Evolutionary conservation across 2,888 invertebrate species (phyloP).

Genomic region (Heliconius ethilla): DNA sequence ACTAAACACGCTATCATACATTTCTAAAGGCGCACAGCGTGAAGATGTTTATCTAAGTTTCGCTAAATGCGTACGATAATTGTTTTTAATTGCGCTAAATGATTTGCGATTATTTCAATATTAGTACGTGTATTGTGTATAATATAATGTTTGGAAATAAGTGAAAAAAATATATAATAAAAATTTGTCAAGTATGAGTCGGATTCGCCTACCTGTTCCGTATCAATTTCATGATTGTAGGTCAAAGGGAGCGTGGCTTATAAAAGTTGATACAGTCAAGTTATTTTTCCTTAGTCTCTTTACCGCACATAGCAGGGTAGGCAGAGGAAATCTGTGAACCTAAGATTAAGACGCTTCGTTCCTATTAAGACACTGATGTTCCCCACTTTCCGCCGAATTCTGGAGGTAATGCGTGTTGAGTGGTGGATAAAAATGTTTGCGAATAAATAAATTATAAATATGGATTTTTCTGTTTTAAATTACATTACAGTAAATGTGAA

Average conservation of each 20-base stretch:
- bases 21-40: conserved; percentile 7
- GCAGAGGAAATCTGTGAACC: neutral
- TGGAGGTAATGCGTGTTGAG: neutral
- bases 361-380: neutral
- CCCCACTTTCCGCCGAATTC: neutral
- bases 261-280: no score
- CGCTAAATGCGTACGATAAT: conserved; percentile 13
- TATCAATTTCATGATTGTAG: no score
- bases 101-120: conserved; percentile 10
- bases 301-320: neutral
- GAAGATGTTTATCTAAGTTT: conserved; percentile 16
- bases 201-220: no score
- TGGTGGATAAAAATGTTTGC: neutral
- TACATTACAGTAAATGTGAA: no score
- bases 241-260: no score
- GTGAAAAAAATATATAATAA: neutral
- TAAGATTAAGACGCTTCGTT: neutral
- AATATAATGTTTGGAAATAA: neutral
- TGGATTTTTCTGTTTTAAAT: no score
- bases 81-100: conserved; percentile 13
- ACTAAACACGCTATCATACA: neutral
- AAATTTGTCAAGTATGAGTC: no score
- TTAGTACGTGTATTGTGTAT: neutral
- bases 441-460: neutral
- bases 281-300: neutral